Evolutionary conservation across 2,113 vertebrate genomes (phyloP).

Genomic region (Lophura nycthemera): DNA sequence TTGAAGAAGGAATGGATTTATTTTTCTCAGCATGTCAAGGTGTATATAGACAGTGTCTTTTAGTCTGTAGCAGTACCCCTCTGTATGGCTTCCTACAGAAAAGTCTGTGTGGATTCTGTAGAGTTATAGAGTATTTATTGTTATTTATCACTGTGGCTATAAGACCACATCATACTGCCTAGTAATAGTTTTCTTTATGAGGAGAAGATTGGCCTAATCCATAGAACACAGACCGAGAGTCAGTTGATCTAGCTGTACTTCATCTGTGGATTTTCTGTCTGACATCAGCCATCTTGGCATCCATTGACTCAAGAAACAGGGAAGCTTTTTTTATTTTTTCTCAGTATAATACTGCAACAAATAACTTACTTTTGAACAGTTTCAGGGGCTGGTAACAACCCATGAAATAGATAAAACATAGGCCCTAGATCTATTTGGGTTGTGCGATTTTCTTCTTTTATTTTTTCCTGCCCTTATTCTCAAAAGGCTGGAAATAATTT

Average conservation of each 20-base stretch:
- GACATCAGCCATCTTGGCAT: background rate
- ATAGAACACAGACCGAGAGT: background rate
- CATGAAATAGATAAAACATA: background rate
- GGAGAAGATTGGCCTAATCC: background rate
- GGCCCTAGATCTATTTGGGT: background rate
- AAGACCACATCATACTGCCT: background rate
- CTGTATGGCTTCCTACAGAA: background rate
- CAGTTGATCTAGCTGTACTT: background rate
- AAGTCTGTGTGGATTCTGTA: background rate
- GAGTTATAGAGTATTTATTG: background rate
- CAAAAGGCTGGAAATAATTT: background rate
- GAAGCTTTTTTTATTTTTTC: background rate
- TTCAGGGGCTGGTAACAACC: background rate
- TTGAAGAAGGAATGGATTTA: background rate
- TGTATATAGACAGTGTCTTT: background rate
- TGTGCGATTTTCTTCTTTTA: background rate
- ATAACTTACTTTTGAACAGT: background rate
- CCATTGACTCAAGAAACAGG: background rate
- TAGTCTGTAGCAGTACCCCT: background rate
- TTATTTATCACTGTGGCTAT: background rate
- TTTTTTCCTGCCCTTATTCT: background rate
- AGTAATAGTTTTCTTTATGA: background rate
- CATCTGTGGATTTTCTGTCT: background rate
- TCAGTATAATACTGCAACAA: background rate
- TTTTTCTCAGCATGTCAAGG: background rate